A percentile compares a stretch with the other conserved stretches of the same genome.
These are phyloP conservation scores for Onychostoma macrolepis DNA, from an alignment of 2,113 vertebrate species.

Conservation along the genomic window DNA sequence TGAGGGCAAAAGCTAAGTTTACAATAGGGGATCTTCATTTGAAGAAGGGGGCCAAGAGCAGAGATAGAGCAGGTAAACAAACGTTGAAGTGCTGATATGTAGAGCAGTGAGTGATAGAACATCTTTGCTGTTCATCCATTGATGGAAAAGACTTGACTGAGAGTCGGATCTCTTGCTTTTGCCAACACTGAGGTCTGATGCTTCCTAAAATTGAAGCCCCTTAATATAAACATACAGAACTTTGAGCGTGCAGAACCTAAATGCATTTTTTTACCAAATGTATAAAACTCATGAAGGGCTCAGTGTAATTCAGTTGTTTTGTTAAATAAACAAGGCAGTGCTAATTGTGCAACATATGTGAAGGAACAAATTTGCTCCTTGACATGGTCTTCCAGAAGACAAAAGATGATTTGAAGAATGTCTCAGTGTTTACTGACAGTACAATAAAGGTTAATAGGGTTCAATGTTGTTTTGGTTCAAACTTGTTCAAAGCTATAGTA, in stretches of 20 bases:
- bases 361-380: neutral
- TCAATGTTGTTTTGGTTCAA: neutral
- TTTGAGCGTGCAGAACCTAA: neutral
- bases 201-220: slow-evolving; percentile 30
- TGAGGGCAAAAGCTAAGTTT: slow-evolving; percentile 57
- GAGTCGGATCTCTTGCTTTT: slow-evolving; percentile 70
- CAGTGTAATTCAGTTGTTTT: neutral
- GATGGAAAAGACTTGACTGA: slow-evolving; percentile 57
- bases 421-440: neutral
- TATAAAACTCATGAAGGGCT: neutral
- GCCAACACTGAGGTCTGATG: slow-evolving; percentile 63
- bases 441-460: neutral
- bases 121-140: slow-evolving; percentile 59
- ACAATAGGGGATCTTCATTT: slow-evolving; percentile 69
- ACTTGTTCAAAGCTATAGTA: too few species aligned
- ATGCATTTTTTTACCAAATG: neutral
- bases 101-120: slow-evolving; percentile 69
- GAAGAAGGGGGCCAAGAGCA: slow-evolving; percentile 66
- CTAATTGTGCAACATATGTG: neutral
- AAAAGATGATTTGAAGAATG: neutral
- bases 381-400: neutral
- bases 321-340: neutral
- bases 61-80: slow-evolving; percentile 76
- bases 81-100: slow-evolving; percentile 63
- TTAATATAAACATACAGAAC: slow-evolving; percentile 15